Evolutionary conservation across 2,113 vertebrate species (phyloP), one percentile per base, ranked within the genome.

Genomic region (Oryzias celebensis): DNA sequence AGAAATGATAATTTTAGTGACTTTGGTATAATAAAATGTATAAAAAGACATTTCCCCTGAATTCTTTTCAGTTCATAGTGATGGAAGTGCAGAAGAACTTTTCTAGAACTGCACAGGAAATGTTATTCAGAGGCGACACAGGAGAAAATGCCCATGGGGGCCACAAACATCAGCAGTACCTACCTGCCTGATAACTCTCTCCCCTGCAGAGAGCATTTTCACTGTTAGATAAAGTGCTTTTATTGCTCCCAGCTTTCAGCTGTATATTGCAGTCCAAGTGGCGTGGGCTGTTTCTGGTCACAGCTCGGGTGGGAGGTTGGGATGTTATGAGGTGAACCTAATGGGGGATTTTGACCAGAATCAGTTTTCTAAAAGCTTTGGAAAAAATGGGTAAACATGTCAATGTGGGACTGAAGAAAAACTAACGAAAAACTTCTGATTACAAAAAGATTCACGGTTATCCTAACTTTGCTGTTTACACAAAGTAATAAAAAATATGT

Each of bases 351-450:
- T 71, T 74, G 65, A 69, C 77, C 58, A 65, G 58, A 56, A 43
- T 65, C 77, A 77, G 70, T 77, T 56, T 65, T 15, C 62, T 80
- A 72, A 80, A 75, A 75, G 73, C 77, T 16, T 52, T 20, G 22
- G 44, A 43, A 0, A 6, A 61, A 15, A 53, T 55, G 28, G 20
- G 42, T 26, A 1, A 16, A 22, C 7, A 52, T 50, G 42, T 49
- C 12, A 10, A 24, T 17, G 24, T 12, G 10, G 36, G 36, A 36
- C 10, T 12, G 10, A 2, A 36, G 10, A 36, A 36, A 36, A 36
- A 36, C 1, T 0, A 36, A 36, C 3, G 10, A 36, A 36, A 12
- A 36, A 36, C 10, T 0, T 36, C 36, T 10, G 31, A 36, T 36
- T 36, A 7, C 10, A 10, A 2, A 36, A 12, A 12, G 8, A 36